phyloP scores from a whole-genome alignment of 2,797 vertebrate genomes.

The Cichlasoma orientale region DNA sequence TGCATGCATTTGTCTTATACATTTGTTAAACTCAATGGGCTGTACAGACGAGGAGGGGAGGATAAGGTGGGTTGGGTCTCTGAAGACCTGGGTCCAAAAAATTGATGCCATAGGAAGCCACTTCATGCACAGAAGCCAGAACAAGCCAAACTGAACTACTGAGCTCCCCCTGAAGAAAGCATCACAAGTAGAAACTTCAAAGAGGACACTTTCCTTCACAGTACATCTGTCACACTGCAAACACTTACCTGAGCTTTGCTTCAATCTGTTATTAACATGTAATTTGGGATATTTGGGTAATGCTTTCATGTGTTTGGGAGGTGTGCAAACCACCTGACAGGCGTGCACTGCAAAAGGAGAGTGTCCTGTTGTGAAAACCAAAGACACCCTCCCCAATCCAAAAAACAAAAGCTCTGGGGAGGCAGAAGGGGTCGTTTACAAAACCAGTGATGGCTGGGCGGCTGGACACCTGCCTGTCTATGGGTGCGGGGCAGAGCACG shows the following conservation, averaged over 20 bases:
- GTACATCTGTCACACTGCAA: not conserved
- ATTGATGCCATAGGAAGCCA: conserved; percentile 66
- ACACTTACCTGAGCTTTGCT: not conserved
- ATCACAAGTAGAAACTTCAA: conserved; percentile 51
- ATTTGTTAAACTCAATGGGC: conserved; percentile 19
- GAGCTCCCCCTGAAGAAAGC: conserved; percentile 56
- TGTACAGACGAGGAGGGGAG: not conserved
- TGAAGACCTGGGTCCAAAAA: conserved; percentile 31
- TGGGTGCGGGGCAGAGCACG: conserved; percentile 82
- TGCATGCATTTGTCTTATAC: conserved; percentile 24
- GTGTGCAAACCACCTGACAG: conserved; percentile 22
- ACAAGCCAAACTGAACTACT: conserved; percentile 66
- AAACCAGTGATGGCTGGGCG: conserved; percentile 73
- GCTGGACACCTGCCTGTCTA: conserved; percentile 92
- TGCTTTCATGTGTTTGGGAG: not conserved
- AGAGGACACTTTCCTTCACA: conserved; percentile 70
- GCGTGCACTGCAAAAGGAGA: conserved; percentile 60
- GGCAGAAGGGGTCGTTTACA: conserved; percentile 57
- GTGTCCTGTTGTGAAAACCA: conserved; percentile 48
- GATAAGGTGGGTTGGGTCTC: not conserved
- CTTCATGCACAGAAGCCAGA: conserved; percentile 79
- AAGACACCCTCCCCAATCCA: conserved; percentile 72
- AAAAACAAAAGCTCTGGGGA: conserved; percentile 72
- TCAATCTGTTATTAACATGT: not conserved
- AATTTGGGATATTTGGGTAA: not conserved